Evolutionary conservation across 1,140 invertebrate genomes (phyloP).

Genomic region (Drosophila parabipectinata): DNA sequence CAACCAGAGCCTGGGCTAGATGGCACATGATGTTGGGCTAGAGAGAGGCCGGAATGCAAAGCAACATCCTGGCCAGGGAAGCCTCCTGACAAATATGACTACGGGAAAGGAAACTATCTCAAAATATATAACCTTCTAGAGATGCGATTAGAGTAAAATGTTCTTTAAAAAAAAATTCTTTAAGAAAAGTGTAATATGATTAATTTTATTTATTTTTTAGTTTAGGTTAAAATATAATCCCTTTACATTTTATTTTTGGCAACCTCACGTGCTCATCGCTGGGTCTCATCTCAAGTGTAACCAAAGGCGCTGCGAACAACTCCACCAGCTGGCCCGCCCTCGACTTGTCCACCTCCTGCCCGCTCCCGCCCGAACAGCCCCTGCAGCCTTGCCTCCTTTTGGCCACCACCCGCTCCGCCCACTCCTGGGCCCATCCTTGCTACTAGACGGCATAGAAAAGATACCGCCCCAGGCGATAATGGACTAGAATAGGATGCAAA

Average conservation of each 20-base stretch:
- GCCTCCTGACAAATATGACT: constrained; percentile 53
- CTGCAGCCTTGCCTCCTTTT: constrained; percentile 15
- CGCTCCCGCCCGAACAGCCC: neutral
- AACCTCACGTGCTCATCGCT: constrained; percentile 25
- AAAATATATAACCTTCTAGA: constrained; percentile 37
- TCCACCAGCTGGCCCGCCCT: constrained; percentile 10
- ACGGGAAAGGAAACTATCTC: constrained; percentile 65
- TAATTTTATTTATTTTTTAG: too few relatives aligned
- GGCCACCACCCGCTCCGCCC: neutral
- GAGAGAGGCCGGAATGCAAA: constrained; percentile 16
- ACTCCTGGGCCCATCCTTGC: constrained; percentile 33
- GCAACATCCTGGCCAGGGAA: constrained; percentile 9
- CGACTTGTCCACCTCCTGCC: neutral
- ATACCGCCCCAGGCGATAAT: constrained; percentile 66
- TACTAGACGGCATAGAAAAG: constrained; percentile 76
- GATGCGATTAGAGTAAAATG: neutral
- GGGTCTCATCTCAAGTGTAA: constrained; percentile 74
- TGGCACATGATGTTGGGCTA: constrained; percentile 37
- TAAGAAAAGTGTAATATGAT: too few relatives aligned
- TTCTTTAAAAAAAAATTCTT: neutral
- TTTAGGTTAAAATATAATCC: neutral
- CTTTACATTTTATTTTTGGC: neutral
- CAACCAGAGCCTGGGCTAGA: constrained; percentile 13
- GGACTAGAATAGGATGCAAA: constrained; percentile 82
- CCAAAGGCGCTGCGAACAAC: constrained; percentile 76